Conservation (phyloP, 2,888 invertebrate genomes). For the Dromius quadrimaculatus region DNA sequence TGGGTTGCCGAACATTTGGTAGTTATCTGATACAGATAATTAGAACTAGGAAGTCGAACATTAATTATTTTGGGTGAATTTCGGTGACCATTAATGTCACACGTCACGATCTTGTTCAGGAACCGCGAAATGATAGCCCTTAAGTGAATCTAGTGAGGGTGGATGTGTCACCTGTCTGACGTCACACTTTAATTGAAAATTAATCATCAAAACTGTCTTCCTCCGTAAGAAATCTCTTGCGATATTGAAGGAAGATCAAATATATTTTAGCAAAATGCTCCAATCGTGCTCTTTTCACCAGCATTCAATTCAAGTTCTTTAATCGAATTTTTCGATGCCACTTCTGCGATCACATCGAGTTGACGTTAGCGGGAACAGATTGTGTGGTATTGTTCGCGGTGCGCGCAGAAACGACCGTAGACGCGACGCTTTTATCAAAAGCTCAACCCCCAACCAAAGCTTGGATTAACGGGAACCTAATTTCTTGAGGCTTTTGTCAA, state of each 20-base stretch:
- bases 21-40: conserved; percentile 62
- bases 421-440: conserved; percentile 33
- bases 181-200: conserved; percentile 9
- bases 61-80: conserved; percentile 59
- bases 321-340: conserved; percentile 63
- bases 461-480: conserved; percentile 36
- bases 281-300: conserved; percentile 62
- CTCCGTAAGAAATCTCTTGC: conserved; percentile 13
- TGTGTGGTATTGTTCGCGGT: conserved; percentile 44
- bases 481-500: conserved; percentile 26
- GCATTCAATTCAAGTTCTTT: conserved; percentile 62
- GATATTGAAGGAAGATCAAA: conserved; percentile 58
- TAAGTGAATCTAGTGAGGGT: too few species aligned
- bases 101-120: conserved; percentile 33
- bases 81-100: conserved; percentile 45
- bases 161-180: too few species aligned
- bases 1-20: conserved; percentile 60
- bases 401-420: conserved; percentile 1
- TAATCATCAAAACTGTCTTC: conserved; percentile 25
- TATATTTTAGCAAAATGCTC: conserved; percentile 63
- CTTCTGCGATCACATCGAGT: conserved; percentile 54
- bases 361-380: conserved; percentile 35
- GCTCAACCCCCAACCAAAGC: conserved; percentile 1
- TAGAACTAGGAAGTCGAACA: conserved; percentile 60
- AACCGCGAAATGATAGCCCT: conserved; percentile 42